These are phyloP conservation scores for Sylvia atricapilla DNA, from an alignment of 2,113 vertebrate genomes.

Conservation along the genomic window DNA sequence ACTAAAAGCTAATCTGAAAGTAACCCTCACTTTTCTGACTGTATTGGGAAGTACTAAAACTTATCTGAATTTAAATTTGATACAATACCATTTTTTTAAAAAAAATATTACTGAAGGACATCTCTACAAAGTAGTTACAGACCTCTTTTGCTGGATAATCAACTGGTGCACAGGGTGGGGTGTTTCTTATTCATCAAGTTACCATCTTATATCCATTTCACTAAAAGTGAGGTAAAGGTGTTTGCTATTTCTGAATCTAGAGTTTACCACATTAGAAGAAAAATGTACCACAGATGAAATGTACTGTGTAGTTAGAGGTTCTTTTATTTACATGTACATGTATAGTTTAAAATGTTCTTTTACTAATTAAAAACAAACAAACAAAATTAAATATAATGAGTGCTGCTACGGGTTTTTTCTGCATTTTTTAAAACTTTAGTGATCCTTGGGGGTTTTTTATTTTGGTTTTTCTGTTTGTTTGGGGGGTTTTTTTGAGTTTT, in stretches of 20 bases:
- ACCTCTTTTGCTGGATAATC: background rate
- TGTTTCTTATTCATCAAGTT: background rate
- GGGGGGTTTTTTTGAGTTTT: too few relatives aligned
- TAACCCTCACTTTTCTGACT: background rate
- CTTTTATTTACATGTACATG: background rate
- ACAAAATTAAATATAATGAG: accelerated
- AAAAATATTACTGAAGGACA: background rate
- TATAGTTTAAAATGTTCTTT: background rate
- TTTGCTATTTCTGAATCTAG: background rate
- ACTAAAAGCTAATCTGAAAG: background rate
- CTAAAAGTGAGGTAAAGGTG: background rate
- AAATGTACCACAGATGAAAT: background rate
- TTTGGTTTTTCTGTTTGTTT: background rate
- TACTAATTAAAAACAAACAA: background rate
- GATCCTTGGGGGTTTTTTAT: background rate
- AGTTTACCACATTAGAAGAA: background rate
- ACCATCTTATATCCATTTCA: background rate
- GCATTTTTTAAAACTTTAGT: background rate
- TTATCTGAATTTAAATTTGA: background rate
- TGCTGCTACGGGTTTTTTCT: background rate
- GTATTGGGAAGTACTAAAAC: background rate
- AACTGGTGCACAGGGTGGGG: background rate
- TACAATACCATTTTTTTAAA: background rate
- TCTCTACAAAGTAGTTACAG: background rate
- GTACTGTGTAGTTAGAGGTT: background rate